A percentile compares a stretch with the other conserved stretches of the same genome.
Evolutionary conservation across 1,140 invertebrate genomes (phyloP).

Genomic region (Pseudomyrmex dendroicus): DNA sequence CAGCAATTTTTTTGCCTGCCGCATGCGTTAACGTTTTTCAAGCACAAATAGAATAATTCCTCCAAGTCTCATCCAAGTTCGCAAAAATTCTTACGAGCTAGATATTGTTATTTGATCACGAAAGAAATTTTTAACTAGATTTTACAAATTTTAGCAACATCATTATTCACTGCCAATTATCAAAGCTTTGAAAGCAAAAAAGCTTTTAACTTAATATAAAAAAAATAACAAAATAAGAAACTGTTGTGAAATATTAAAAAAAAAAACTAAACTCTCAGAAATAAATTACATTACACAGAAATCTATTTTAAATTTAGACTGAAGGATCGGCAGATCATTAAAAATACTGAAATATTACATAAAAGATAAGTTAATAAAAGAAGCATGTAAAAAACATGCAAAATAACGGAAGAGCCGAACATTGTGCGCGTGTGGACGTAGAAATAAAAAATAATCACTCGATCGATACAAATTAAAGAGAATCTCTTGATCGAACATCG

Average conservation of each 20-base stretch:
- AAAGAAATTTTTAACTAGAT: slow-evolving; percentile 32
- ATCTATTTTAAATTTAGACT: background rate
- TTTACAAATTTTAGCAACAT: slow-evolving; percentile 16
- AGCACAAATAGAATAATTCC: slow-evolving; percentile 41
- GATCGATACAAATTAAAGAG: slow-evolving; percentile 73
- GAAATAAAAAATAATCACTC: slow-evolving; percentile 70
- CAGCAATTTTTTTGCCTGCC: slow-evolving; percentile 12
- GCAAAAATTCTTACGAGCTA: slow-evolving; percentile 36
- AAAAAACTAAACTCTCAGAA: background rate
- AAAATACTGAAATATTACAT: slow-evolving; percentile 34
- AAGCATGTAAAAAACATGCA: background rate
- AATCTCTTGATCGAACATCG: slow-evolving; percentile 66
- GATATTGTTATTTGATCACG: slow-evolving; percentile 40
- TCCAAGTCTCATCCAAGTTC: slow-evolving; percentile 35
- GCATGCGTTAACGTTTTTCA: slow-evolving; percentile 32
- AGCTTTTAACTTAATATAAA: background rate
- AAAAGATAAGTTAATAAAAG: slow-evolving; percentile 7
- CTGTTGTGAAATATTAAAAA: slow-evolving; percentile 18
- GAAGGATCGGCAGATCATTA: slow-evolving; percentile 2
- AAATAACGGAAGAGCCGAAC: slow-evolving; percentile 15
- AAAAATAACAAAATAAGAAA: background rate
- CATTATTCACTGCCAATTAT: slow-evolving; percentile 17
- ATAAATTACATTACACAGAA: slow-evolving; percentile 6
- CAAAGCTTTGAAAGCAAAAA: slow-evolving; percentile 29
- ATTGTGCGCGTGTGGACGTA: background rate